A percentile compares a stretch with the other conserved stretches of the same genome.
phyloP scores from a whole-genome alignment of 2,888 invertebrate species.

The Harpalus rubripes region DNA sequence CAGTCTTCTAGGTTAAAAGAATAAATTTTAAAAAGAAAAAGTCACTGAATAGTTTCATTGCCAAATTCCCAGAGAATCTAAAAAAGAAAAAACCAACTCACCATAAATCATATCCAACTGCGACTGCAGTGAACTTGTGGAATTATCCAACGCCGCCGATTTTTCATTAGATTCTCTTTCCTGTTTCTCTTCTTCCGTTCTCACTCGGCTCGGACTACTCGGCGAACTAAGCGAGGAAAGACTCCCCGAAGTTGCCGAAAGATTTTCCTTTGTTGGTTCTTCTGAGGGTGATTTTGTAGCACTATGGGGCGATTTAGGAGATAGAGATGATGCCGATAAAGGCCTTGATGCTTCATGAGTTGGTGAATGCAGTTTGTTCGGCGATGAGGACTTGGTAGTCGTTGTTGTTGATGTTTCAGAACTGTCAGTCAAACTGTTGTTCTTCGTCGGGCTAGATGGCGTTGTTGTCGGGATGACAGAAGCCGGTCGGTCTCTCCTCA shows the following conservation, averaged over 20 bases:
- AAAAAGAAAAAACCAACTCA: slow-evolving; percentile 70
- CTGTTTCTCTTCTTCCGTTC: slow-evolving; percentile 79
- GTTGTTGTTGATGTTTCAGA: neutral
- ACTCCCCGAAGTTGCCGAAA: slow-evolving; percentile 76
- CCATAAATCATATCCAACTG: slow-evolving; percentile 74
- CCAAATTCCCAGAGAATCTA: slow-evolving; percentile 7
- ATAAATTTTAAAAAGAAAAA: slow-evolving; percentile 8
- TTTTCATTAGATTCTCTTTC: slow-evolving; percentile 81
- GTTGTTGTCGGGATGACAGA: slow-evolving; percentile 74
- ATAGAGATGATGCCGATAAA: slow-evolving; percentile 70
- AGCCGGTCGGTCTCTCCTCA: slow-evolving; percentile 75
- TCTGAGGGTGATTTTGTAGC: slow-evolving; percentile 79
- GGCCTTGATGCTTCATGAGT: slow-evolving; percentile 71
- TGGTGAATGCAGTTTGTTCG: slow-evolving; percentile 66
- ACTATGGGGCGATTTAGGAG: slow-evolving; percentile 72
- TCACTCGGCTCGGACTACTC: slow-evolving; percentile 77
- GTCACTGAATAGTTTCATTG: slow-evolving; percentile 24
- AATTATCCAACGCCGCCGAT: slow-evolving; percentile 70
- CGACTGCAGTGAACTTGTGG: slow-evolving; percentile 60
- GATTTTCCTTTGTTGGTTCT: slow-evolving; percentile 74
- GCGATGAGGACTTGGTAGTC: slow-evolving; percentile 44
- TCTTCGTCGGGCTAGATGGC: slow-evolving; percentile 69
- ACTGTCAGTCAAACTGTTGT: slow-evolving; percentile 56
- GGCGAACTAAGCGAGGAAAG: slow-evolving; percentile 77
- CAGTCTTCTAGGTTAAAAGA: neutral